Evolutionary conservation across 2,113 vertebrate species (phyloP).

Genomic region (Aplodontia rufa): DNA sequence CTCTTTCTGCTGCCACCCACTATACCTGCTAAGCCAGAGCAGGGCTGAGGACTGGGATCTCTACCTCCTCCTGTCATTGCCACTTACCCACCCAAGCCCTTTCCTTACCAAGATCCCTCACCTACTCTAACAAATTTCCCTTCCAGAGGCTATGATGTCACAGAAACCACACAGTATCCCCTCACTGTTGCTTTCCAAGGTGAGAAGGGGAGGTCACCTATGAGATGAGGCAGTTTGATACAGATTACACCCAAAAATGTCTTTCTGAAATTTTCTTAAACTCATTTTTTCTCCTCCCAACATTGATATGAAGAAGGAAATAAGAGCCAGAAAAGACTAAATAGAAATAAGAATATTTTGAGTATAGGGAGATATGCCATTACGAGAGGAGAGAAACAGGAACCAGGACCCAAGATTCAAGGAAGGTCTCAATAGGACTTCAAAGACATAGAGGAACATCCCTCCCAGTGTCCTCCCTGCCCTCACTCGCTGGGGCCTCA

Average conservation of each 20-base stretch:
- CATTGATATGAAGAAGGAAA: not conserved
- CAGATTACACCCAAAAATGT: not conserved
- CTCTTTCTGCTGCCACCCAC: not conserved
- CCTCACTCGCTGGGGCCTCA: not conserved
- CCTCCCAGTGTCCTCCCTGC: not conserved
- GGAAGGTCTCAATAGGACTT: not conserved
- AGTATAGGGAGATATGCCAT: not conserved
- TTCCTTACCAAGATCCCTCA: not conserved
- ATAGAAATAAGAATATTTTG: not conserved
- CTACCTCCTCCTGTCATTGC: not conserved
- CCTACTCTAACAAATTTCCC: not conserved
- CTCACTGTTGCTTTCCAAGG: not conserved
- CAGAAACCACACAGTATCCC: not conserved
- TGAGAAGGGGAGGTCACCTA: not conserved
- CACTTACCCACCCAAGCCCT: not conserved
- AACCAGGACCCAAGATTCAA: not conserved
- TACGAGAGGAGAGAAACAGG: not conserved
- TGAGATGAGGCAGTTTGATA: not conserved
- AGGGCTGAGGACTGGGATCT: not conserved
- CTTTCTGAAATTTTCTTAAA: not conserved
- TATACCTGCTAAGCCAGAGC: not conserved
- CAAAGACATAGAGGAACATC: not conserved
- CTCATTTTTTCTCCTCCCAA: not conserved
- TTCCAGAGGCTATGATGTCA: not conserved
- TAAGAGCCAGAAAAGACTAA: not conserved